phyloP scores from a whole-genome alignment of 2,888 invertebrate genomes.

The Cetonia aurata region DNA sequence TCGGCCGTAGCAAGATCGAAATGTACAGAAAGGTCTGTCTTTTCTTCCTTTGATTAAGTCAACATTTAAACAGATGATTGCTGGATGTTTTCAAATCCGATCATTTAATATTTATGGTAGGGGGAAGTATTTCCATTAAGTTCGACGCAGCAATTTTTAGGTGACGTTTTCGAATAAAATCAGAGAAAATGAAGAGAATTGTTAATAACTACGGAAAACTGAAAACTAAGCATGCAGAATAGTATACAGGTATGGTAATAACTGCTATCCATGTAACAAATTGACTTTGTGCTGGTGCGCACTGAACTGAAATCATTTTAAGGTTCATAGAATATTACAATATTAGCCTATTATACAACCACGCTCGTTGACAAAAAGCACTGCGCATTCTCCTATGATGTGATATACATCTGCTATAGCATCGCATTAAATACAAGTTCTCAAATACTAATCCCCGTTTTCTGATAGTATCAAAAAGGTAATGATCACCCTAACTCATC shows the following conservation, averaged over 20 bases:
- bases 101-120: conserved; percentile 43
- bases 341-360: no score
- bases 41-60: conserved; percentile 39
- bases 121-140: conserved; percentile 3
- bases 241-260: neutral
- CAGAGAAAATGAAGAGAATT: neutral
- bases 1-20: conserved; percentile 36
- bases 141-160: neutral
- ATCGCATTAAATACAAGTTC: no score
- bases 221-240: neutral
- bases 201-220: neutral
- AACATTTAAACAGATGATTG: conserved; percentile 46
- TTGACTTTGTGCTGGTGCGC: neutral
- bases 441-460: no score
- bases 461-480: no score
- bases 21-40: conserved; percentile 34
- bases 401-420: no score
- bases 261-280: neutral
- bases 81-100: conserved; percentile 25
- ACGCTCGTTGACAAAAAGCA: no score
- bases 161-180: neutral
- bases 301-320: no score
- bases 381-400: no score
- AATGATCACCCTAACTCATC: no score
- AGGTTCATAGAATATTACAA: no score